Evolutionary conservation across 2,888 invertebrate species (phyloP).

Genomic region (Hydrotaea cyrtoneurina): DNA sequence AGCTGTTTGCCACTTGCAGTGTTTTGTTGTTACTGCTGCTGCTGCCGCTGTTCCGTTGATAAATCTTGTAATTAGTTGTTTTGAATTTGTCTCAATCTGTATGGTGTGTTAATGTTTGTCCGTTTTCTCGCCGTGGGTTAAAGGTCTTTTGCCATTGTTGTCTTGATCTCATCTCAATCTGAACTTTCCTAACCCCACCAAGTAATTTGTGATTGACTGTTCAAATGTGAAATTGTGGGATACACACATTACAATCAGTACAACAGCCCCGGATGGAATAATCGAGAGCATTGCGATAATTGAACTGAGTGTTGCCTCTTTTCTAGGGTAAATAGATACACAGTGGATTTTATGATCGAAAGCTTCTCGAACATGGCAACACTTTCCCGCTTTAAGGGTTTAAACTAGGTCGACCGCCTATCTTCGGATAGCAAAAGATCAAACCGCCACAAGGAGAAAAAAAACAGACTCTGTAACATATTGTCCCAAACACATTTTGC

Average conservation of each 20-base stretch:
- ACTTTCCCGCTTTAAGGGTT: no score
- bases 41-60: slow-evolving; percentile 42
- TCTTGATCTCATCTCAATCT: slow-evolving; percentile 55
- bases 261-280: no score
- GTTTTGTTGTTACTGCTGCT: slow-evolving; percentile 12
- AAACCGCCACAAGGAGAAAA: no score
- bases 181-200: slow-evolving; percentile 54
- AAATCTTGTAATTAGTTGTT: slow-evolving; percentile 61
- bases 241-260: slow-evolving; percentile 47
- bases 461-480: no score
- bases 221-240: slow-evolving; percentile 66
- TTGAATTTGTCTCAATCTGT: slow-evolving; percentile 58
- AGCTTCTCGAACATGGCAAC: no score
- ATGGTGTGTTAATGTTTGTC: slow-evolving; percentile 55
- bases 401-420: no score
- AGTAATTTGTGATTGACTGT: slow-evolving; percentile 17
- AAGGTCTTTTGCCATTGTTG: slow-evolving; percentile 58
- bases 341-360: no score
- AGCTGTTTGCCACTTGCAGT: slow-evolving; percentile 63
- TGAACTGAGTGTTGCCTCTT: no score
- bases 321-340: no score
- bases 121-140: slow-evolving; percentile 41
- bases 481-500: no score
- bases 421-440: no score
- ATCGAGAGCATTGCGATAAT: no score